Percentiles rank a stretch among this genome's conserved stretches.
phyloP scores from a whole-genome alignment of 2,113 vertebrate species.

The zebrafish (Danio rerio) region DNA sequence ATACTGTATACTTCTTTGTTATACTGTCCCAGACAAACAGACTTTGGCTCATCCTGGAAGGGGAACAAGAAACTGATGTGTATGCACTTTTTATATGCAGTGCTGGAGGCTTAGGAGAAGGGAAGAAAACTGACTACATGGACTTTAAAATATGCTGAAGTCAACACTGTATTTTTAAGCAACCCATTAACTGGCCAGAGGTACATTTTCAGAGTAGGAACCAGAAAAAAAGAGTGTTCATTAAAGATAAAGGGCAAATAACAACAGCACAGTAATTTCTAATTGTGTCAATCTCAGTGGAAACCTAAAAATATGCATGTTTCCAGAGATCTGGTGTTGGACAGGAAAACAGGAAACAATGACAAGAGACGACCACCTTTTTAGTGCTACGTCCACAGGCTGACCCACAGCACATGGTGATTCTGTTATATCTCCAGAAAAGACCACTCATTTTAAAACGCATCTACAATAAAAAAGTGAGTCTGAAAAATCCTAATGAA shows the following conservation, averaged over 20 bases:
- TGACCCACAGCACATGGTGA: constrained; percentile 52
- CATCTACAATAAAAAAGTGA: not conserved
- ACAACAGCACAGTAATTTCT: constrained; percentile 17
- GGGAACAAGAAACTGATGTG: constrained; percentile 22
- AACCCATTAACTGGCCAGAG: constrained; percentile 4
- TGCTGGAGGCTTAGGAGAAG: constrained; percentile 4
- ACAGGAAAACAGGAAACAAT: constrained; percentile 64
- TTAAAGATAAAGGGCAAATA: constrained; percentile 13
- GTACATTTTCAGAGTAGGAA: not conserved
- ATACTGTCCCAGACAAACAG: not conserved
- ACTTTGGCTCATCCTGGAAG: not conserved
- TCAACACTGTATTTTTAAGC: constrained; percentile 16
- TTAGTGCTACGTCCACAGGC: constrained; percentile 46
- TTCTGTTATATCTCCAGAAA: constrained; percentile 23
- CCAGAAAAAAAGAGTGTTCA: not conserved
- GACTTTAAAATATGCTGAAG: constrained; percentile 18
- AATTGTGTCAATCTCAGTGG: not conserved
- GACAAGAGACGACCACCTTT: constrained; percentile 21
- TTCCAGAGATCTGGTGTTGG: constrained; percentile 30
- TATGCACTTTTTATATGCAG: not conserved
- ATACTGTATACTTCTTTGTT: not conserved
- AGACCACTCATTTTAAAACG: constrained; percentile 18
- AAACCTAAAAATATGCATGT: constrained; percentile 8
- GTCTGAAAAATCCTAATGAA: constrained; percentile 1
- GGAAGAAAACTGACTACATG: constrained; percentile 4